Evolutionary conservation across 2,113 vertebrate genomes (phyloP).

Genomic region (Dolichallabes microphthalmus): DNA sequence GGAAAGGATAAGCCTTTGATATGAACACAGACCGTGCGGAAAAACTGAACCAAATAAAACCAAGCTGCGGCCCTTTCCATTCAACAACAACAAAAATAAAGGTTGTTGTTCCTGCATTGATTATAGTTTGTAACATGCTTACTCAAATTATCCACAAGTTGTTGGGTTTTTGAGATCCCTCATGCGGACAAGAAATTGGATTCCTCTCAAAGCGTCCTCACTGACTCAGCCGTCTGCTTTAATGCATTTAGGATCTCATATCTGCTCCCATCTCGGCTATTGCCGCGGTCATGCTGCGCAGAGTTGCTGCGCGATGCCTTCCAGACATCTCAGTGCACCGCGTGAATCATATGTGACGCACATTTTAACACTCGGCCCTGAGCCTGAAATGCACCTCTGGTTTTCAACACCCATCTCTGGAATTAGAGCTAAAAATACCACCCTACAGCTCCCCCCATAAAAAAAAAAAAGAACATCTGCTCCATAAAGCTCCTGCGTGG

Average conservation of each 20-base stretch:
- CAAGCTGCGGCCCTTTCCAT: background rate
- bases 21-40: background rate
- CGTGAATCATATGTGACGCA: constrained; percentile 39
- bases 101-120: constrained; percentile 26
- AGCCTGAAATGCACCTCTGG: constrained; percentile 38
- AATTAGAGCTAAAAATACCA: constrained; percentile 27
- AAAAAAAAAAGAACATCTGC: constrained; percentile 17
- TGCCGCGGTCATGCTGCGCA: constrained; percentile 7
- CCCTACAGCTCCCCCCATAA: background rate
- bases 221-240: constrained; percentile 13
- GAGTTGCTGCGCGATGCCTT: constrained; percentile 35
- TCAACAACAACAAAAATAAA: constrained; percentile 18
- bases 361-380: constrained; percentile 16
- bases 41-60: constrained; percentile 16
- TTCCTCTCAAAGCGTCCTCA: constrained; percentile 7
- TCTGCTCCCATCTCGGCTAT: constrained; percentile 7
- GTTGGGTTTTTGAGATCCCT: background rate
- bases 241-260: constrained; percentile 28
- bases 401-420: constrained; percentile 22
- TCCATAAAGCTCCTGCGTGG: constrained; percentile 29
- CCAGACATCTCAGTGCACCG: constrained; percentile 20
- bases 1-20: background rate
- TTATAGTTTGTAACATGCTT: constrained; percentile 15
- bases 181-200: background rate
- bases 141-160: constrained; percentile 19